Percentiles rank a stretch among this genome's conserved stretches.
These are phyloP conservation scores for Metellina segmentata DNA, from an alignment of 2,888 invertebrate species.

Conservation along the genomic window DNA sequence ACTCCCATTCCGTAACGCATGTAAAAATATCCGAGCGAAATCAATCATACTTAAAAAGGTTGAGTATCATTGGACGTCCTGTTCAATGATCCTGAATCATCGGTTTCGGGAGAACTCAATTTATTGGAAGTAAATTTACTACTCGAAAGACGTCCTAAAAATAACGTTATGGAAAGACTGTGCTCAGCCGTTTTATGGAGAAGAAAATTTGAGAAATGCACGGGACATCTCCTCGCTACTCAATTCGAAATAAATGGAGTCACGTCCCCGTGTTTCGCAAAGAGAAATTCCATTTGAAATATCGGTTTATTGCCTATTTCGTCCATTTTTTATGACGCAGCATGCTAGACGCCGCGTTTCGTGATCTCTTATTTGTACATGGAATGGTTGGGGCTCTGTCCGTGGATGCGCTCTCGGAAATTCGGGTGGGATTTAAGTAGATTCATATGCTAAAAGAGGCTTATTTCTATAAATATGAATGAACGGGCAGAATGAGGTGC, in stretches of 20 bases:
- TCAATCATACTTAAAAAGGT: conserved; percentile 42
- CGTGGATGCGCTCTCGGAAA: conserved; percentile 13
- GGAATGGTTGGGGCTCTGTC: background rate
- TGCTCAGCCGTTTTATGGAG: conserved; percentile 40
- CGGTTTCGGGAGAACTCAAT: conserved; percentile 27
- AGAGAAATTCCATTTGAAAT: conserved; percentile 54
- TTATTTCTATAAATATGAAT: conserved; percentile 41
- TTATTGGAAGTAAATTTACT: conserved; percentile 51
- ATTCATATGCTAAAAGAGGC: background rate
- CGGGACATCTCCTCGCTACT: conserved; percentile 35
- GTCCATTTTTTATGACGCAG: conserved; percentile 36
- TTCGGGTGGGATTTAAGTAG: conserved; percentile 5
- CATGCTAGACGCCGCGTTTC: conserved; percentile 5
- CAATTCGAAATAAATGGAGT: conserved; percentile 58
- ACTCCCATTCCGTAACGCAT: too few species aligned
- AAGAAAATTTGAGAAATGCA: conserved; percentile 61
- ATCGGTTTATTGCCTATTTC: conserved; percentile 57
- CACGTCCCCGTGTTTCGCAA: conserved; percentile 26
- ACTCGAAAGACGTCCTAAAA: conserved; percentile 11
- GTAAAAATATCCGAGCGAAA: background rate
- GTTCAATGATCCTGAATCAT: conserved; percentile 23
- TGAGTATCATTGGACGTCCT: conserved; percentile 1
- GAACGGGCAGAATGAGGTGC: background rate
- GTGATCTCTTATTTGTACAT: conserved; percentile 27
- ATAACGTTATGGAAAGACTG: conserved; percentile 7